These are phyloP conservation scores for Atethmia centrago DNA, from an alignment of 2,888 invertebrate genomes.

Conservation along the genomic window DNA sequence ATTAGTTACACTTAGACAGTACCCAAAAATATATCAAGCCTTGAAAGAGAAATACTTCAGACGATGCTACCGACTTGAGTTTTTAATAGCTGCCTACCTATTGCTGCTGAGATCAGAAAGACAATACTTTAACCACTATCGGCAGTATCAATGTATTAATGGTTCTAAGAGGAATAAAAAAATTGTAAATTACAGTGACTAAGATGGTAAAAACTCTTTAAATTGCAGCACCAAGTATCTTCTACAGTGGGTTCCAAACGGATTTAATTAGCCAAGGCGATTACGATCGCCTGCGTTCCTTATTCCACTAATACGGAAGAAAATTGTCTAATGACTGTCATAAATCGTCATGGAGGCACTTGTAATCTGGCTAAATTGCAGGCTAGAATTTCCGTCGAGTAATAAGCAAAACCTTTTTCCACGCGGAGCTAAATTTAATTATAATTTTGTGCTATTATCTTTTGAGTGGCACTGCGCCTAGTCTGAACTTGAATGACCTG, in stretches of 20 bases:
- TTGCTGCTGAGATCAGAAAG: background rate
- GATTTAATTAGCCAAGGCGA: slow-evolving; percentile 48
- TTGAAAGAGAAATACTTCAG: slow-evolving; percentile 29
- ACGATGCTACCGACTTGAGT: slow-evolving; percentile 37
- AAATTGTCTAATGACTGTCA: slow-evolving; percentile 48
- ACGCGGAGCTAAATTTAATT: slow-evolving; percentile 45
- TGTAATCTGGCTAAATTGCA: slow-evolving; percentile 52
- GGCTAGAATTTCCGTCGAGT: slow-evolving; percentile 43
- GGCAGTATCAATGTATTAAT: slow-evolving; percentile 34
- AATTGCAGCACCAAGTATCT: slow-evolving; percentile 16
- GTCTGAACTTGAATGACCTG: slow-evolving; percentile 14
- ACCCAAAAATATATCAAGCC: slow-evolving; percentile 36
- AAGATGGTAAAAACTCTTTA: slow-evolving; percentile 40
- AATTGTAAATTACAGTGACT: slow-evolving; percentile 24
- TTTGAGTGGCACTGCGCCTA: slow-evolving; percentile 27
- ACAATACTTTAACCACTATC: slow-evolving; percentile 23
- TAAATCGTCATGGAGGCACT: slow-evolving; percentile 48
- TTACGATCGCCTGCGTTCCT: slow-evolving; percentile 31
- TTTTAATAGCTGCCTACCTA: slow-evolving; percentile 24
- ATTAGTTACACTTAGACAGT: slow-evolving; percentile 37
- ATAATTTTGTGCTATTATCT: slow-evolving; percentile 44
- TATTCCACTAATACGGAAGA: slow-evolving; percentile 53
- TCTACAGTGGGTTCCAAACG: slow-evolving; percentile 31
- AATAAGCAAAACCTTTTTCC: slow-evolving; percentile 44
- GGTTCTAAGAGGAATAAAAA: slow-evolving; percentile 17